These are phyloP conservation scores for Phalacrocorax aristotelis DNA, from an alignment of 2,113 vertebrate species.

Conservation along the genomic window DNA sequence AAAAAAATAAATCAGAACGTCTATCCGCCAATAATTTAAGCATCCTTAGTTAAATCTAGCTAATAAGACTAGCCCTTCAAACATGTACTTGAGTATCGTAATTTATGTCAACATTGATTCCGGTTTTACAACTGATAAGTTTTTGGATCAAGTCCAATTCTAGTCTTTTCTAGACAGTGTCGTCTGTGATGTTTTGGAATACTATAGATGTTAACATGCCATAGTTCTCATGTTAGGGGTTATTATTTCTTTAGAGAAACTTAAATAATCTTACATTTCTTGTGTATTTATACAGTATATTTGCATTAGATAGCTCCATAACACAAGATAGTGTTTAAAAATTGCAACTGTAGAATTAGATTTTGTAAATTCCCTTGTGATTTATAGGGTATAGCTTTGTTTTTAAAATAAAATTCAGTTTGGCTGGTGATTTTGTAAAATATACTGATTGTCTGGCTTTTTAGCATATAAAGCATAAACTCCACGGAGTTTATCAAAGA, in stretches of 20 bases:
- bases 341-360: not conserved
- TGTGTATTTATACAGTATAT: not conserved
- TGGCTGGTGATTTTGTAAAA: not conserved
- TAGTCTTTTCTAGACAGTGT: not conserved
- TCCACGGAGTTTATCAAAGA: not conserved
- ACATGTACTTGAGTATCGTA: fast-evolving
- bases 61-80: not conserved
- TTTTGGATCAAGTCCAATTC: not conserved
- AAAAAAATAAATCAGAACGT: not conserved
- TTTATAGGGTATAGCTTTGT: not conserved
- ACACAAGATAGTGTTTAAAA: not conserved
- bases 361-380: not conserved
- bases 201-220: not conserved
- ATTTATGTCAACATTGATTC: not conserved
- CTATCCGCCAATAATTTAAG: not conserved
- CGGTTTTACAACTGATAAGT: not conserved
- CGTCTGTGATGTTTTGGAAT: not conserved
- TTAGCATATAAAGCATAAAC: not conserved
- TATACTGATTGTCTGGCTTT: not conserved
- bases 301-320: not conserved
- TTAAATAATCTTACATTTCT: not conserved
- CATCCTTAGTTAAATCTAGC: not conserved
- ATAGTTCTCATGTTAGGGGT: not conserved
- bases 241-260: not conserved
- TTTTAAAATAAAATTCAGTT: not conserved